Base-by-base conservation (phyloP, 1,140 invertebrate genomes). In the Paraescarpia echinospica region DNA sequence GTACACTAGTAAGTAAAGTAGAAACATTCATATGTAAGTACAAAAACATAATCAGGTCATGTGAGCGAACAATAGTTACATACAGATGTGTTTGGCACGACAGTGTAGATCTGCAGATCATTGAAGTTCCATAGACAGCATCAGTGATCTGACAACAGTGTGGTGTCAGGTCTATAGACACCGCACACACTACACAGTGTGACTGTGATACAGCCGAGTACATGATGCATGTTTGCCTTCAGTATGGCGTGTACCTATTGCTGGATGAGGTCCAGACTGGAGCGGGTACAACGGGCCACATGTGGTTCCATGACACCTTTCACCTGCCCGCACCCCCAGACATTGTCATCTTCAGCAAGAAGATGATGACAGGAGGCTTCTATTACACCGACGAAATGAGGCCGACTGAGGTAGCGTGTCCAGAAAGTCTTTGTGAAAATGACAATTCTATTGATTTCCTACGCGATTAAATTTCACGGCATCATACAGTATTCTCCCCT, bases 211-310 rank as follows among this genome's bases (percentile, higher is more conserved):
- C 41, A 41, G 41, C 41, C 12, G 41, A 6, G 41, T 41, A 41
- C 41, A 41, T 41, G 41, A n/a, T 41, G 41, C 27, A 31, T 90
- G 59, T 90, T n/a, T 90, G 90, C 34, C 93, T 94, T 91, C 92
- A 96, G 96, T 93, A 95, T 90, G 94, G 94, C 51, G 93, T 95
- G 18, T 98, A 97, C 9, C 96, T 99, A 4, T 96, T 99, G 41
- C 97, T 99, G 33, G 99, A 99, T 96, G 99, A 99, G 96, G 99
- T 99, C 4, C 99, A 99, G 97, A 99, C 99, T 4, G 99, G 99
- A 5, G 98, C 98, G 93, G 99, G 99, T 4, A 97, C 98, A 6
- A 99, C 98, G 0, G 99, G 99, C n/a, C 99, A 98, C 96, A 98
- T 99, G 97, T 99, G 99, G 99, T 99, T 98, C 93, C 98, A 99